A percentile compares a stretch with the other conserved stretches of the same genome.
These are phyloP conservation scores for Chloromyia formosa DNA, from an alignment of 2,888 invertebrate species.

Conservation along the genomic window DNA sequence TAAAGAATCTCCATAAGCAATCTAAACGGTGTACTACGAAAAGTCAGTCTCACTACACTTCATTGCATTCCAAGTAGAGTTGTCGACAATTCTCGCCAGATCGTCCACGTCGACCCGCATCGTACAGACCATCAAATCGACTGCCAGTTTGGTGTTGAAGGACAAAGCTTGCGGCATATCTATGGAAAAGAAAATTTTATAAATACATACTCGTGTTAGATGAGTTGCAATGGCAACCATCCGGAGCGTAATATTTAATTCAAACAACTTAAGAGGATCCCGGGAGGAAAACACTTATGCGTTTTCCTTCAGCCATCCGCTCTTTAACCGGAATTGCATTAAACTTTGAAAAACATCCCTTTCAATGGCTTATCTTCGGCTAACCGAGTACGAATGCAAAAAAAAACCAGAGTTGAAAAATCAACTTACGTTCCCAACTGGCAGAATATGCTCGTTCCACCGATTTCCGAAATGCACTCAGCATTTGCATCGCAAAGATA, in stretches of 20 bases:
- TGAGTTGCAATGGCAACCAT: no score
- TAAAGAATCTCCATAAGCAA: neutral
- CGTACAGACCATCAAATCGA: conserved; percentile 81
- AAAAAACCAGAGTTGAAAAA: no score
- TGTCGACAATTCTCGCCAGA: conserved; percentile 86
- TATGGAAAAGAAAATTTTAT: conserved; percentile 58
- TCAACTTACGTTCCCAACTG: conserved; percentile 89
- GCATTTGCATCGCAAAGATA: conserved; percentile 90
- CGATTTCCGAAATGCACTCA: conserved; percentile 84
- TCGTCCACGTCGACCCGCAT: conserved; percentile 86
- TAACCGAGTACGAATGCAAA: no score
- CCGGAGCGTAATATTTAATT: no score
- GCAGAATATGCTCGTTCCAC: conserved; percentile 86
- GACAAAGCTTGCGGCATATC: conserved; percentile 87
- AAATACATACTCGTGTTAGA: neutral
- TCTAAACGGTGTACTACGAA: neutral
- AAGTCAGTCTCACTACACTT: conserved; percentile 71
- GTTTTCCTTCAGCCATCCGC: no score
- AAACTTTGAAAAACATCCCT: no score
- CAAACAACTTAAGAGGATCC: no score
- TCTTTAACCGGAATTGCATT: no score
- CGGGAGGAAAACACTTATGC: no score
- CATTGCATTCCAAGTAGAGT: conserved; percentile 87
- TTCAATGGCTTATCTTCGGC: no score
- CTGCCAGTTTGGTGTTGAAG: conserved; percentile 79